Base-by-base conservation (phyloP, 2,797 vertebrate species). In the Labeo calbasu region DNA sequence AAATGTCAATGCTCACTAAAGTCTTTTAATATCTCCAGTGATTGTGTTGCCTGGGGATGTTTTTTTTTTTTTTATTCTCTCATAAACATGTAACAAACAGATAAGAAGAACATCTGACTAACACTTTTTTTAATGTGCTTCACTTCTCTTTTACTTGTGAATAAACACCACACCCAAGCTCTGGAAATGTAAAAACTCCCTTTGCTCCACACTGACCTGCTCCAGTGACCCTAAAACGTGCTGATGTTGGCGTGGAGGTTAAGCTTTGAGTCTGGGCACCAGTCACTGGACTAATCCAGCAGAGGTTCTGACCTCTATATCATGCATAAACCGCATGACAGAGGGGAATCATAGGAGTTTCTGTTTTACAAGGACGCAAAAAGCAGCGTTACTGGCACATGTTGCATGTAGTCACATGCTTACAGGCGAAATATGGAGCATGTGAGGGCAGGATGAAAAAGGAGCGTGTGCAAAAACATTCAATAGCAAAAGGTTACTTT, bases 371-470 rank as follows among this genome's bases (percentile, higher is more conserved):
- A 71, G 61, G n/a, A 71, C 23, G 21, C 15, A n/a, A 43, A 70
- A 48, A 40, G 53, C 32, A 66, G 36, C 1, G 19, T 50, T 61
- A n/a, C 43, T 55, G 65, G 85, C 57, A 69, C 36, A 72, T 21
- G 32, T 43, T 43, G 78, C 66, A 84, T 81, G 77, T 75, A 85
- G 76, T 80, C 79, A 79, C 82, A 61, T 69, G 82, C 53, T 66
- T 77, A 77, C 25, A 53, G 77, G 68, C 4, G 8, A 82, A 85
- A 84, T 19, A 59, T 15, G 71, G 73, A 85, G 82, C 79, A 86
- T 77, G 84, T 87, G 57, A 82, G 69, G 82, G 87, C 66, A 63
- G 68, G 19, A 55, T 81, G 55, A 87, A 80, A 78, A 19, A 46
- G 10, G 46, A 46, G 21, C 14, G 77, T 82, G 86, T 83, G 84